A percentile compares a stretch with the other conserved stretches of the same genome.
Conservation (phyloP, 2,113 vertebrate species). For the Procavia capensis region DNA sequence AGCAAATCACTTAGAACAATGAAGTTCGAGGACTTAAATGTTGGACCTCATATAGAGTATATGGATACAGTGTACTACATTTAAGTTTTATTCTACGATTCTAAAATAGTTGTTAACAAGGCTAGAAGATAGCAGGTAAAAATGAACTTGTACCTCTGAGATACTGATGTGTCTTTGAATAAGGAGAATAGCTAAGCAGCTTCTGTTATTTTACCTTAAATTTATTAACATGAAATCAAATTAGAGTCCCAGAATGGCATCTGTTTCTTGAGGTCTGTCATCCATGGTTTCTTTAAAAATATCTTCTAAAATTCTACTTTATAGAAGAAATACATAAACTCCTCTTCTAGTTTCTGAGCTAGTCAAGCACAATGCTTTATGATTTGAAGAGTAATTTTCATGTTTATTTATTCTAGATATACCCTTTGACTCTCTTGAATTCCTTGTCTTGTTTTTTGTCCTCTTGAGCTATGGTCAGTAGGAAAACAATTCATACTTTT, state of each 20-base stretch:
- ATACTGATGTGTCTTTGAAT: not conserved
- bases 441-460: not conserved
- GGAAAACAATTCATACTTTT: not conserved
- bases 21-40: too few species aligned
- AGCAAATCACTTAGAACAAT: too few species aligned
- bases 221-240: not conserved
- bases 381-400: not conserved
- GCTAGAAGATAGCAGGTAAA: not conserved
- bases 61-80: not conserved
- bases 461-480: not conserved
- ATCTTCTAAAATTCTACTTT: conserved; percentile 12
- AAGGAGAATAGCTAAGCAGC: not conserved
- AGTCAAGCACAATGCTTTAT: not conserved
- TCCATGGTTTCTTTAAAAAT: not conserved
- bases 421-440: not conserved
- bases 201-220: not conserved
- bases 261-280: not conserved
- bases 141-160: not conserved
- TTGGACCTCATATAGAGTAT: too few species aligned
- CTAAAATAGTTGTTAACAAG: not conserved
- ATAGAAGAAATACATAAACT: not conserved
- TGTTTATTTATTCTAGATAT: not conserved
- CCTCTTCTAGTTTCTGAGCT: not conserved
- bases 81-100: conserved; percentile 21
- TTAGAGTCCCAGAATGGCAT: not conserved